These are phyloP conservation scores for Megalops atlanticus DNA, from an alignment of 2,113 vertebrate genomes.

Conservation along the genomic window DNA sequence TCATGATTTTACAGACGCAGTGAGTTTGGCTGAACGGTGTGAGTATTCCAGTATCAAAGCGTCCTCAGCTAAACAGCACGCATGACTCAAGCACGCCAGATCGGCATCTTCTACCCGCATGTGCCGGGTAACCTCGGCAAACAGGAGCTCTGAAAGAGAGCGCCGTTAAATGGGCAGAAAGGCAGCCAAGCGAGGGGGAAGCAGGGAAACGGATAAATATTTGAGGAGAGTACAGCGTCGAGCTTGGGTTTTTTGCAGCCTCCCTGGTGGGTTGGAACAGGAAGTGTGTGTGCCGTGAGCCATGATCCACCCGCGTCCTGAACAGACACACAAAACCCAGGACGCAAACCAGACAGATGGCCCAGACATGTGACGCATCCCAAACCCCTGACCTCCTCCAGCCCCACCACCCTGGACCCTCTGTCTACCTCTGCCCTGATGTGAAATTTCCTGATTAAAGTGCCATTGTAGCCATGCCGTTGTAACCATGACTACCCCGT, in stretches of 20 bases:
- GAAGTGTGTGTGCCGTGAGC: background rate
- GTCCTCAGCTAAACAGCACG: background rate
- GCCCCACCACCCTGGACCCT: background rate
- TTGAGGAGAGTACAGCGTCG: background rate
- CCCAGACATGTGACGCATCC: background rate
- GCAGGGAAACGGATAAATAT: background rate
- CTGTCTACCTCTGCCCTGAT: background rate
- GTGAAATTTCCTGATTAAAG: constrained; percentile 2
- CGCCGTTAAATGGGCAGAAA: background rate
- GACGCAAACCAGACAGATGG: background rate
- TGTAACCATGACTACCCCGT: background rate
- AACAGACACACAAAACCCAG: constrained; percentile 1
- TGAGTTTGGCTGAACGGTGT: too few relatives aligned
- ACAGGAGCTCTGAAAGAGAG: background rate
- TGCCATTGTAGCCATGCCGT: background rate
- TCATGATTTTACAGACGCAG: background rate
- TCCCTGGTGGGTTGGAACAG: background rate
- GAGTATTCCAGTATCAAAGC: background rate
- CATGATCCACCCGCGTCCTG: background rate
- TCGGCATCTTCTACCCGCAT: background rate
- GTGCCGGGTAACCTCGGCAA: background rate
- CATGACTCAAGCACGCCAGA: background rate
- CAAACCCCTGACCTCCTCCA: background rate
- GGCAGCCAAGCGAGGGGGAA: background rate
- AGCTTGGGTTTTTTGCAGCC: background rate